Percentiles rank a stretch among this genome's conserved stretches.
These are phyloP conservation scores for Hyaena hyaena DNA, from an alignment of 2,113 vertebrate species.

Conservation along the genomic window DNA sequence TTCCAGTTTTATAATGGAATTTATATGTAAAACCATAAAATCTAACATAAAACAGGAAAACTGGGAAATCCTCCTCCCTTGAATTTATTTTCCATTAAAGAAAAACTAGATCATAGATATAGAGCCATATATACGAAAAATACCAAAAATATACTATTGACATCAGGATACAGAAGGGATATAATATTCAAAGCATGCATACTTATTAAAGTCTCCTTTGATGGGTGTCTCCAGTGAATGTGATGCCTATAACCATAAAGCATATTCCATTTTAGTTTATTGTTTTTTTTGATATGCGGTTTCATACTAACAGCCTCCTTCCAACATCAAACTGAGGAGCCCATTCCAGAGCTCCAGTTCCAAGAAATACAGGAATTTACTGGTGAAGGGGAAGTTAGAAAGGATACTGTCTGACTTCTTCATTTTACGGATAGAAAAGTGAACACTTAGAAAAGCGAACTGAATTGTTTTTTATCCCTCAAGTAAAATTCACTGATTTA, in stretches of 20 bases:
- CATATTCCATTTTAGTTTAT: background rate
- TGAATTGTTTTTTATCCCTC: background rate
- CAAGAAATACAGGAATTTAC: background rate
- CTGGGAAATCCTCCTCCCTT: background rate
- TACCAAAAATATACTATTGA: background rate
- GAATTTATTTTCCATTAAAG: slow-evolving; percentile 39
- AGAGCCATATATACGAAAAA: background rate
- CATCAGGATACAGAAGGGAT: background rate
- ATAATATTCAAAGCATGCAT: fast-evolving
- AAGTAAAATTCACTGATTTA: background rate
- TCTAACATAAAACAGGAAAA: slow-evolving; percentile 50
- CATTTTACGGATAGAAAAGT: background rate
- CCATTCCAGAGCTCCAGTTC: background rate
- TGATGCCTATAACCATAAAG: background rate
- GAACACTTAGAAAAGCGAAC: background rate
- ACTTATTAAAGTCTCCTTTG: background rate
- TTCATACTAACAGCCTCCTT: background rate
- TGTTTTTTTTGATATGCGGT: background rate
- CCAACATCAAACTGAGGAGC: background rate
- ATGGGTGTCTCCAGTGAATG: background rate
- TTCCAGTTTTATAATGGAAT: slow-evolving; percentile 40
- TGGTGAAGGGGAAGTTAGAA: background rate
- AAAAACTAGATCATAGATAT: background rate
- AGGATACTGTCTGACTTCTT: background rate
- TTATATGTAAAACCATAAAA: slow-evolving; percentile 34